phyloP scores from a whole-genome alignment of 1,140 invertebrate species.

The Homalodisca vitripennis region DNA sequence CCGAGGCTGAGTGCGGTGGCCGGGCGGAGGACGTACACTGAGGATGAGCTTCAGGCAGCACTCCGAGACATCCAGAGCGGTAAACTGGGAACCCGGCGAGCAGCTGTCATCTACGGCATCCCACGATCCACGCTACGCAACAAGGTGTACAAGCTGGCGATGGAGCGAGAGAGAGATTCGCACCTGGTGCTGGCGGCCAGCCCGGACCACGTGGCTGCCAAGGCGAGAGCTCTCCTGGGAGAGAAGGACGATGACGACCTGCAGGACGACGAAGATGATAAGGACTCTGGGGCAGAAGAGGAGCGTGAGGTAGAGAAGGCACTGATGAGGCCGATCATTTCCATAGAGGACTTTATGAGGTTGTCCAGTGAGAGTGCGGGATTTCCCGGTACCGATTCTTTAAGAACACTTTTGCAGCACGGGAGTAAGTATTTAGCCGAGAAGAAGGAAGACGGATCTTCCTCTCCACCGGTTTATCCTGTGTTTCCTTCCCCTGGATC shows the following conservation, averaged over 20 bases:
- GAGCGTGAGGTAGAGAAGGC: constrained; percentile 62
- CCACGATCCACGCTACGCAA: constrained; percentile 92
- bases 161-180: constrained; percentile 64
- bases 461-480: constrained; percentile 33
- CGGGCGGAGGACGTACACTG: constrained; percentile 77
- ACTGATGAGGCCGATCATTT: constrained; percentile 56
- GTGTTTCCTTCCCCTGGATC: constrained; percentile 26
- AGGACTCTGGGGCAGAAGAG: constrained; percentile 63
- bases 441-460: constrained; percentile 33
- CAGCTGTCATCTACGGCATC: constrained; percentile 93
- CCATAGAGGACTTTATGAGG: constrained; percentile 60
- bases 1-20: constrained; percentile 58
- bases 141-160: constrained; percentile 87
- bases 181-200: constrained; percentile 48
- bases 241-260: constrained; percentile 37
- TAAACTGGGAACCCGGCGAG: constrained; percentile 85
- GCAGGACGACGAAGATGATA: constrained; percentile 56
- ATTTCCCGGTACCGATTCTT: constrained; percentile 53
- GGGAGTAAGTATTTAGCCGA: constrained; percentile 45
- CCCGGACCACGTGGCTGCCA: constrained; percentile 26
- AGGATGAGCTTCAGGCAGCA: constrained; percentile 87
- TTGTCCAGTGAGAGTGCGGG: constrained; percentile 52
- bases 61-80: constrained; percentile 90
- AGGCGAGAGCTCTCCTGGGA: constrained; percentile 6
- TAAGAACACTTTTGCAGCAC: constrained; percentile 57